A percentile compares a stretch with the other conserved stretches of the same genome.
phyloP scores from a whole-genome alignment of 2,113 vertebrate genomes.

The Smithornis capensis region DNA sequence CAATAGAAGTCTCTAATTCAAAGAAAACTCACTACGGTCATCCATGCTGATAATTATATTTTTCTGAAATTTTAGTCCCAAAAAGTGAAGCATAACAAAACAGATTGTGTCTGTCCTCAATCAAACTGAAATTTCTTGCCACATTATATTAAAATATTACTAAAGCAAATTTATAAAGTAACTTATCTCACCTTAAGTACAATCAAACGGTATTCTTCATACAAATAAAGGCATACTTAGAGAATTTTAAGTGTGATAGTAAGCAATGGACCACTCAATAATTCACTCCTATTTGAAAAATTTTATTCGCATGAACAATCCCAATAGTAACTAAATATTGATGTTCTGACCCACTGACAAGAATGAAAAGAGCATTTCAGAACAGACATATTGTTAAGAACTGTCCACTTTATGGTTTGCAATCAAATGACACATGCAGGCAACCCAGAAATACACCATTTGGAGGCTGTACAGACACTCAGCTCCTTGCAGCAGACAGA shows the following conservation, averaged over 20 bases:
- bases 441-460: accelerated
- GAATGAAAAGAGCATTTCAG: neutral
- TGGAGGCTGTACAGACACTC: neutral
- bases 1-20: neutral
- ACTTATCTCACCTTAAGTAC: neutral
- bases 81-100: neutral
- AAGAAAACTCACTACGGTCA: neutral
- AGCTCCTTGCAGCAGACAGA: accelerated
- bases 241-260: neutral
- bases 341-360: neutral
- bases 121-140: neutral
- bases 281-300: neutral
- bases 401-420: neutral
- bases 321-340: neutral
- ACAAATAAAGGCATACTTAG: neutral
- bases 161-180: neutral
- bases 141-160: neutral
- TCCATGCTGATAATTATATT: neutral
- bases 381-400: neutral
- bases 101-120: neutral
- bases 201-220: neutral
- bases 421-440: neutral
- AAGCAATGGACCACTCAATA: neutral
- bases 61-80: neutral
- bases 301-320: neutral